These are phyloP conservation scores for Drosophila burlai DNA, from an alignment of 1,140 invertebrate genomes.

Conservation along the genomic window DNA sequence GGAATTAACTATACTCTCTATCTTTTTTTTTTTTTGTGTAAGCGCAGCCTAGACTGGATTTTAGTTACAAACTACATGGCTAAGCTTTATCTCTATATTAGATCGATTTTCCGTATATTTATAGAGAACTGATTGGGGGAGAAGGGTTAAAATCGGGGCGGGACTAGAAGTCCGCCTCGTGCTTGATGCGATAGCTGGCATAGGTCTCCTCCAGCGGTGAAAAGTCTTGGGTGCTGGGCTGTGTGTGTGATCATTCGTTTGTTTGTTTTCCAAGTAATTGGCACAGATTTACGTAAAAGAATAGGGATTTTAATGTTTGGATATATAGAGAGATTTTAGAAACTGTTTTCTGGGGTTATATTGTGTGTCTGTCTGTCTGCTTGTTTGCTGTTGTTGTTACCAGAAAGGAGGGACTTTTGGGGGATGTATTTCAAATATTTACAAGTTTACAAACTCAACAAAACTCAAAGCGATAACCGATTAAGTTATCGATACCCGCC, in stretches of 20 bases:
- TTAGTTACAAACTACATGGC: constrained; percentile 61
- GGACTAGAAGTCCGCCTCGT: constrained; percentile 80
- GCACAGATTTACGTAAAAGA: constrained; percentile 65
- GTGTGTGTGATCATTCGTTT: constrained; percentile 47
- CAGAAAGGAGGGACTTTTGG: constrained; percentile 14
- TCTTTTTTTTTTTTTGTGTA: constrained; percentile 26
- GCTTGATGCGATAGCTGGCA: constrained; percentile 84
- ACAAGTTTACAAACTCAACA: constrained; percentile 79
- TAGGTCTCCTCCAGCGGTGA: constrained; percentile 83
- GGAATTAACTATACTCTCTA: constrained; percentile 64
- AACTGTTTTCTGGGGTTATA: constrained; percentile 29
- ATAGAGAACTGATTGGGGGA: constrained; percentile 21
- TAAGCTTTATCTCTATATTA: constrained; percentile 51
- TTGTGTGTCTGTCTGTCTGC: constrained; percentile 30
- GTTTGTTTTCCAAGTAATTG: constrained; percentile 61
- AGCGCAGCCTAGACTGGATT: constrained; percentile 53
- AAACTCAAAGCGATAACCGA: constrained; percentile 47
- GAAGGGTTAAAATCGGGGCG: constrained; percentile 12
- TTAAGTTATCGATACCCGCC: constrained; percentile 49
- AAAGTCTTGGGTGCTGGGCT: constrained; percentile 79
- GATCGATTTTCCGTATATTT: constrained; percentile 39
- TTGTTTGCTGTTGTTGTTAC: constrained; percentile 32
- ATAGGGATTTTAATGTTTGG: constrained; percentile 6
- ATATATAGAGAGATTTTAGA: constrained; percentile 54
- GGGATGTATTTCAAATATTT: constrained; percentile 49